Conservation (phyloP, 2,797 vertebrate genomes). For the Saxicola maurus region DNA sequence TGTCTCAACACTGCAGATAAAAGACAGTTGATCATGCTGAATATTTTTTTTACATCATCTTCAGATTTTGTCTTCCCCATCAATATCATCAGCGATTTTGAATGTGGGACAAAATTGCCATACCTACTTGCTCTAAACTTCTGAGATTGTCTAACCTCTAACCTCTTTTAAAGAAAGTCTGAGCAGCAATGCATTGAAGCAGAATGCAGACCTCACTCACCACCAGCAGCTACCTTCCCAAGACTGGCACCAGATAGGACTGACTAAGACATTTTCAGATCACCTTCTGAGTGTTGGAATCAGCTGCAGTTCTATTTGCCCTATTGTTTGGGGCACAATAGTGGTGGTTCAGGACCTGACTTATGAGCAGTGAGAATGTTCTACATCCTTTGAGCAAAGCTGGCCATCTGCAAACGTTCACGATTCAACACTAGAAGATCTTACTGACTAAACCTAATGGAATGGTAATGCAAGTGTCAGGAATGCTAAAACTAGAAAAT, state of each 20-base stretch:
- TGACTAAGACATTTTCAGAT: not conserved
- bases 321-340: not conserved
- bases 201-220: not conserved
- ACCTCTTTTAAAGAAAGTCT: not conserved
- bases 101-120: not conserved
- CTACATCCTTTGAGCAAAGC: not conserved
- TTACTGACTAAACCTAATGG: not conserved
- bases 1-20: not conserved
- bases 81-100: not conserved
- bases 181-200: not conserved
- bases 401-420: not conserved
- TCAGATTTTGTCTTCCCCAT: not conserved
- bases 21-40: not conserved
- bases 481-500: constrained; percentile 10
- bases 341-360: not conserved
- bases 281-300: not conserved
- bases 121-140: not conserved
- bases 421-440: not conserved
- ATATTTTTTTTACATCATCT: not conserved
- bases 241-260: not conserved
- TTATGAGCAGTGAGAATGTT: not conserved
- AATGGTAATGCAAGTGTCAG: not conserved
- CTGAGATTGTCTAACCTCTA: not conserved
- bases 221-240: not conserved
- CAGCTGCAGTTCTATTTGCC: not conserved